Conservation (phyloP, 1,140 invertebrate species). For the Triops cancriformis region DNA sequence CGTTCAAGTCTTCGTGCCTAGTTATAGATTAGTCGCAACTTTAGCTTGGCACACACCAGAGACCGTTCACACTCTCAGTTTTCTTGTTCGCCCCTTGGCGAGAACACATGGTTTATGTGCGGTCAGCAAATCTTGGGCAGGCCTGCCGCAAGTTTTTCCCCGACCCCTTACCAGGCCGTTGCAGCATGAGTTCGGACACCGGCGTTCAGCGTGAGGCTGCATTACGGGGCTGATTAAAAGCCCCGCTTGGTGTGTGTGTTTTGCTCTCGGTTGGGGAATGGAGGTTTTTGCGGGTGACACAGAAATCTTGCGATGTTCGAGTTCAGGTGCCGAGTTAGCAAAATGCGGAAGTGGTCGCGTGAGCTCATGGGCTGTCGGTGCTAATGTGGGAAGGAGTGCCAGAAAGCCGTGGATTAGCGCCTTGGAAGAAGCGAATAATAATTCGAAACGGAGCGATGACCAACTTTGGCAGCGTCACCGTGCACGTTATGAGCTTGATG, state of each 20-base stretch:
- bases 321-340: not conserved
- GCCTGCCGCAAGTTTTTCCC: not conserved
- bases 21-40: slow-evolving; percentile 5
- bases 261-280: not conserved
- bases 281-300: not conserved
- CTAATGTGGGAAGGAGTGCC: not conserved
- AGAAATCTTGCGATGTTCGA: not conserved
- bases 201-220: not conserved
- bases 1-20: not conserved
- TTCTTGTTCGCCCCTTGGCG: not conserved
- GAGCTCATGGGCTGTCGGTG: not conserved
- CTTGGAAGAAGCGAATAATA: not conserved
- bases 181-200: not conserved
- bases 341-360: not conserved
- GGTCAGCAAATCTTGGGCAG: not conserved
- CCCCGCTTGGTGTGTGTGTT: not conserved
- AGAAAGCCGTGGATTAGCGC: not conserved
- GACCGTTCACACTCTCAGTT: slow-evolving; percentile 12
- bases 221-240: not conserved
- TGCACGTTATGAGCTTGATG: not conserved
- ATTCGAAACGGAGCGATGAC: not conserved
- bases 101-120: not conserved
- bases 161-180: not conserved
- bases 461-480: not conserved
- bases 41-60: not conserved